phyloP scores from a whole-genome alignment of 2,888 invertebrate genomes.

The Carterocephalus palaemon region DNA sequence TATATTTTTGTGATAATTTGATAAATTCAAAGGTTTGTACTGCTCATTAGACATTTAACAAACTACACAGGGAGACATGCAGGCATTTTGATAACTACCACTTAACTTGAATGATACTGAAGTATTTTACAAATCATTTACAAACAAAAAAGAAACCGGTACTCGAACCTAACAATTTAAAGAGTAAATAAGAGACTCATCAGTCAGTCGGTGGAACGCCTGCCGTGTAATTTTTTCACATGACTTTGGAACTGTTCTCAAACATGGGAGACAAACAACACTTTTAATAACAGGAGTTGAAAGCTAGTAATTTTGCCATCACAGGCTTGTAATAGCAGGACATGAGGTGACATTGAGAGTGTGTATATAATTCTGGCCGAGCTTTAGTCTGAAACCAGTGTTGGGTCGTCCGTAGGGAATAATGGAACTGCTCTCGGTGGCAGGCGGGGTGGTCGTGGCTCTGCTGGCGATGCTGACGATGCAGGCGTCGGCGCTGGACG shows the following conservation, averaged over 20 bases:
- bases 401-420: constrained; percentile 10
- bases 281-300: constrained; percentile 41
- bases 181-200: constrained; percentile 1
- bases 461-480: constrained; percentile 29
- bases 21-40: too few species aligned
- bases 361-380: constrained; percentile 39
- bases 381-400: neutral
- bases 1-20: too few species aligned
- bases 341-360: constrained; percentile 37
- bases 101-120: too few species aligned
- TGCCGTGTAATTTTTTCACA: constrained; percentile 42
- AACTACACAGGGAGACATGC: too few species aligned
- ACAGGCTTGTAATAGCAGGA: constrained; percentile 31
- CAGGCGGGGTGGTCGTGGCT: neutral
- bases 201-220: neutral
- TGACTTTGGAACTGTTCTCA: constrained; percentile 38
- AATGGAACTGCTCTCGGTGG: constrained; percentile 2
- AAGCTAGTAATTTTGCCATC: constrained; percentile 43
- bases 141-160: neutral
- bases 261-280: constrained; percentile 36
- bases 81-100: too few species aligned
- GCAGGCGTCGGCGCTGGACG: constrained; percentile 43
- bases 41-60: too few species aligned
- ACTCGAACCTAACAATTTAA: neutral
- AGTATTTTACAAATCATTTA: too few species aligned